phyloP scores from a whole-genome alignment of 2,888 invertebrate genomes.

The Congeria kusceri region DNA sequence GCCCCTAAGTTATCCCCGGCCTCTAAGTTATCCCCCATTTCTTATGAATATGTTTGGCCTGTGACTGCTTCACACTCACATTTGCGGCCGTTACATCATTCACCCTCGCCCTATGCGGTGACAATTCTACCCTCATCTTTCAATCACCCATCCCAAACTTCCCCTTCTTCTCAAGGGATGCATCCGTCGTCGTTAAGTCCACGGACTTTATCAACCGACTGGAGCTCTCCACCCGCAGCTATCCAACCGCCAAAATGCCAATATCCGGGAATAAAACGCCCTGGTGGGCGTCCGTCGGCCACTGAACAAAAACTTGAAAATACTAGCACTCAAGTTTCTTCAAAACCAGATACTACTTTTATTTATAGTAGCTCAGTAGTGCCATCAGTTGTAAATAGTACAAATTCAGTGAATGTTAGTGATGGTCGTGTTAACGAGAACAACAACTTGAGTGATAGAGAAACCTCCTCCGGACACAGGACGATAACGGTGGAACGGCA shows the following conservation, averaged over 20 bases:
- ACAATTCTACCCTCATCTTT: constrained; percentile 66
- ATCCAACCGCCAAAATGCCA: constrained; percentile 81
- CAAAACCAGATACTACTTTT: constrained; percentile 46
- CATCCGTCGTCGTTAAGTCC: constrained; percentile 66
- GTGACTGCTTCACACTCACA: constrained; percentile 29
- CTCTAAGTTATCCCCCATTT: constrained; percentile 39
- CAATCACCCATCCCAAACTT: constrained; percentile 53
- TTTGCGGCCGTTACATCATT: constrained; percentile 40
- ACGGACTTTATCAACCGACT: constrained; percentile 76
- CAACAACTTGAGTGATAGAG: constrained; percentile 50
- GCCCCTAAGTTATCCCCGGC: constrained; percentile 30
- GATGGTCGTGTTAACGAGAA: constrained; percentile 40
- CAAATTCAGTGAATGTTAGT: not conserved
- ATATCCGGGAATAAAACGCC: constrained; percentile 78
- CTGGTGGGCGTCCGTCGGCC: constrained; percentile 65
- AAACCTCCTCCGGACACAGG: constrained; percentile 53
- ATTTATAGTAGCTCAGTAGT: constrained; percentile 24
- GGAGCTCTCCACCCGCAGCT: constrained; percentile 76
- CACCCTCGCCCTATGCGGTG: constrained; percentile 60
- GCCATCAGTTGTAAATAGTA: constrained; percentile 12
- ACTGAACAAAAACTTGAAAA: constrained; percentile 29
- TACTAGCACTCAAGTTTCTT: constrained; percentile 16
- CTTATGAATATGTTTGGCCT: constrained; percentile 6
- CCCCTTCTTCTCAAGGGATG: constrained; percentile 52
- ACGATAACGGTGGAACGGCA: constrained; percentile 64